A percentile compares a stretch with the other conserved stretches of the same genome.
phyloP scores from a whole-genome alignment of 2,113 vertebrate species.

The Trachemys scripta region DNA sequence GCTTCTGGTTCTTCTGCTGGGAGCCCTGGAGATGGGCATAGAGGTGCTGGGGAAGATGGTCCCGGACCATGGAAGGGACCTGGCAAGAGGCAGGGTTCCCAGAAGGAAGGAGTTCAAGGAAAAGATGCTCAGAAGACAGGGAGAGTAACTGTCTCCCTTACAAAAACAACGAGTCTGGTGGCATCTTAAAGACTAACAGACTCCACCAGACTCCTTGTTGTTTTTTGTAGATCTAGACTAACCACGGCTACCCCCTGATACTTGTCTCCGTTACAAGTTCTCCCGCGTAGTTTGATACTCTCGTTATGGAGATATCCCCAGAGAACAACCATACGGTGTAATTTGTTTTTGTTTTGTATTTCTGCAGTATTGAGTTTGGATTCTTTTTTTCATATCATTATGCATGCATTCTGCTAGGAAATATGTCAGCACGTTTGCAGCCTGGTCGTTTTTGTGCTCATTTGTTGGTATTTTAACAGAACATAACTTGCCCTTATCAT shows the following conservation, averaged over 20 bases:
- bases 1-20: neutral
- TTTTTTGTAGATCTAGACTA: no score
- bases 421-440: neutral
- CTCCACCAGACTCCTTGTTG: no score
- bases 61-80: neutral
- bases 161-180: neutral
- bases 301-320: neutral
- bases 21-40: neutral
- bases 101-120: neutral
- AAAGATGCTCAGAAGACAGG: neutral
- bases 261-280: neutral
- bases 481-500: neutral
- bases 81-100: neutral
- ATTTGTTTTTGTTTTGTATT: neutral
- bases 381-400: neutral
- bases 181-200: no score
- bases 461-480: neutral
- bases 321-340: neutral
- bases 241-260: no score
- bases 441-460: neutral
- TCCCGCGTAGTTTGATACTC: neutral
- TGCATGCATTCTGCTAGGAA: neutral
- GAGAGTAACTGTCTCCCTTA: neutral
- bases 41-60: rapidly evolving
- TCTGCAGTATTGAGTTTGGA: neutral